These are phyloP conservation scores for Pongo pygmaeus DNA, from an alignment of 2,113 vertebrate genomes.

Conservation along the genomic window DNA sequence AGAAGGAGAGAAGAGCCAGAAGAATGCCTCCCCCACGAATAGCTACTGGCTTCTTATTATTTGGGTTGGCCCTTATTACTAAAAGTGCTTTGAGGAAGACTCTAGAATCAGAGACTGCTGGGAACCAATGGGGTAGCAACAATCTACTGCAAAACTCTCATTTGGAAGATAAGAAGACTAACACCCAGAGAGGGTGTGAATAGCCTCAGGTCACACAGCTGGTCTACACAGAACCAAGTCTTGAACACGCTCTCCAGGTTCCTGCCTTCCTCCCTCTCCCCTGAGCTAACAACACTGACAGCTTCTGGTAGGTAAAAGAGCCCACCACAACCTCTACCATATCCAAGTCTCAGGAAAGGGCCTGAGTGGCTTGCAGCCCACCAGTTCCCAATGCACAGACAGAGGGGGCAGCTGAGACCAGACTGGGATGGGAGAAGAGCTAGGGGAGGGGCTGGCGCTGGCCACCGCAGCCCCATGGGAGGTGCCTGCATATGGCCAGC, in stretches of 20 bases:
- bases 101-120: background rate
- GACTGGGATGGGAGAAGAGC: background rate
- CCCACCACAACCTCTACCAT: no score
- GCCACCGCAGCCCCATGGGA: background rate
- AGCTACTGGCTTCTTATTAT: background rate
- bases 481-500: constrained; percentile 53
- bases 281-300: background rate
- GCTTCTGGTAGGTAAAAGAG: background rate
- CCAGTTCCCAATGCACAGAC: background rate
- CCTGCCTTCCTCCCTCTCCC: no score
- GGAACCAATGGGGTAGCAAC: background rate
- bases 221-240: background rate
- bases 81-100: background rate
- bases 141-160: background rate
- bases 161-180: background rate
- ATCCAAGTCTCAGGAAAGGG: background rate
- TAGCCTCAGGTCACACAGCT: background rate
- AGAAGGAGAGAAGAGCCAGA: background rate
- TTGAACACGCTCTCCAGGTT: background rate
- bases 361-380: background rate
- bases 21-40: rapidly evolving
- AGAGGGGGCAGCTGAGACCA: background rate
- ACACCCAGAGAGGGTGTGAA: background rate
- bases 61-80: background rate
- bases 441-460: background rate